phyloP scores from a whole-genome alignment of 2,888 invertebrate species.

The Ectropis crepuscularia region DNA sequence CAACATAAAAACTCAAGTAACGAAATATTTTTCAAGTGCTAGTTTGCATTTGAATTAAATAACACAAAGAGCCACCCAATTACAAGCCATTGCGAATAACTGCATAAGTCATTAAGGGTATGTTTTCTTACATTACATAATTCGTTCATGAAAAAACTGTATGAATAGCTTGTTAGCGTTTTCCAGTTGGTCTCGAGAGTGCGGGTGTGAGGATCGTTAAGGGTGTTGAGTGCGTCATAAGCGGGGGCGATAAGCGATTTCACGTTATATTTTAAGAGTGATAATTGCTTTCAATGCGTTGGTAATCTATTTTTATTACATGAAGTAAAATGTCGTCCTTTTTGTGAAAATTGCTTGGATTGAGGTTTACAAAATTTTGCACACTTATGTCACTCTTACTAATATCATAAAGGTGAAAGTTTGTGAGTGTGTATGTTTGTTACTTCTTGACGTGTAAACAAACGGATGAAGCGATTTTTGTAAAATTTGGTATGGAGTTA shows the following conservation, averaged over 20 bases:
- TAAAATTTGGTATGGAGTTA: too few species aligned
- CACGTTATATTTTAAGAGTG: not conserved
- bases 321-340: too few species aligned
- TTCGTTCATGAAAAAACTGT: constrained; percentile 69
- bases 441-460: too few species aligned
- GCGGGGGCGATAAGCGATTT: constrained; percentile 43
- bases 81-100: constrained; percentile 57
- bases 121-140: constrained; percentile 64
- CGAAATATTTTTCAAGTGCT: constrained; percentile 32
- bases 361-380: too few species aligned
- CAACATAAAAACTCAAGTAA: constrained; percentile 5
- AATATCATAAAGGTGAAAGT: too few species aligned
- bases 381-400: too few species aligned
- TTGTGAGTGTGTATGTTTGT: too few species aligned
- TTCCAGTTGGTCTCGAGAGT: constrained; percentile 67
- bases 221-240: constrained; percentile 32
- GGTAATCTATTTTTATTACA: too few species aligned
- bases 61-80: constrained; percentile 63
- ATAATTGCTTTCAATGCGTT: too few species aligned
- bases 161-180: constrained; percentile 78
- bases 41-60: constrained; percentile 49
- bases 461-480: too few species aligned
- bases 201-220: constrained; percentile 61
- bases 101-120: constrained; percentile 65
- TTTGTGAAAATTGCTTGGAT: too few species aligned